Base-by-base conservation (phyloP, 2,113 vertebrate genomes). In the Aegithalos caudatus region DNA sequence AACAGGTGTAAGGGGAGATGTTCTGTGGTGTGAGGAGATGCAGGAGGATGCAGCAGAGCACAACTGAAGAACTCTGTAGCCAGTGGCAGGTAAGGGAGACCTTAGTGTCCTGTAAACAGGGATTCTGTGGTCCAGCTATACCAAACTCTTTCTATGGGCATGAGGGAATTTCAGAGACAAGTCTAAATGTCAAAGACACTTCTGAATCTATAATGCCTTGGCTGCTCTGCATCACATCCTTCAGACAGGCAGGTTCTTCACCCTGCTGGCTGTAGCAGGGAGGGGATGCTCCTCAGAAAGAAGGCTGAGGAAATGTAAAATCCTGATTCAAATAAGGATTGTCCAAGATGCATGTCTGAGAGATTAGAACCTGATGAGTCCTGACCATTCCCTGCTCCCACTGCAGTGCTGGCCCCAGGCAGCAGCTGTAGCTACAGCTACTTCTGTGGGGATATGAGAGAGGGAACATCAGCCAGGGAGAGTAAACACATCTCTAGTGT, bases 151-250 rank as follows among this genome's bases (percentile, higher is more conserved):
- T 69, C 86, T 35, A 0, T 25, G 45, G 9, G 18, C 0, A 4
- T 62, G 64, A 71, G 56, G 72, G 21, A 81, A 66, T 33, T 61
- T 84, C 5, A 58, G 72, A 71, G 35, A 70, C 27, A 40, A 48
- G 10, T 29, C 37, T 67, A 29, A 93, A 73, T 28, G 24, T 48
- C 19, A 9, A n/a, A 64, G 23, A 54, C 0, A 0, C 3, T 3
- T 70, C 48, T 71, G 78, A 88, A 67, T 45, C 62, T 20, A 4
- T 38, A 31, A 33, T 3, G 25, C 14, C 19, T 47, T 64, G 64
- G 88, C 74, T 80, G 40, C 78, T 73, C 78, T 74, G 73, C 21
- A 28, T 40, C 29, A 1, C 1, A 17, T 40, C 69, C 77, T 81
- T 65, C 73, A 74, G 29, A 66, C 72, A 14, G 12, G 25, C 73